Evolutionary conservation across 2,113 vertebrate species (phyloP), one percentile per base, ranked within the genome.

Genomic region (Silurus asotus): DNA sequence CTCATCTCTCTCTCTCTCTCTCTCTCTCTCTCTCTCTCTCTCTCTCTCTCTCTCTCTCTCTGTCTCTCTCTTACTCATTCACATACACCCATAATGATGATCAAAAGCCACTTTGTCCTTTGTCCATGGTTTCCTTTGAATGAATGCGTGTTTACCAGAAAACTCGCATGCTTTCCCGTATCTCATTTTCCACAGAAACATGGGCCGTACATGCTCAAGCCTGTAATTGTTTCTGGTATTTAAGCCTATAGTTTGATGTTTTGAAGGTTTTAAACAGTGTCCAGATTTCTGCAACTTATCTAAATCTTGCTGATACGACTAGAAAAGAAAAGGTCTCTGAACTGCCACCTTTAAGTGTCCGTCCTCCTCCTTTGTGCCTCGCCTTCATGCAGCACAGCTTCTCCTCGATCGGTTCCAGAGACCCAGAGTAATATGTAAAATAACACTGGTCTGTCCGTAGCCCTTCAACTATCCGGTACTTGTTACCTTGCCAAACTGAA

Each of bases 1-100:
- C 61, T 78, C 81, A 81, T 77, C 23, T 84, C 81, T 64, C 69
- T 81, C 49, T 67, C 19, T 70, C 87, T 76, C 62, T 51, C 74
- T 77, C 23, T 84, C 81, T 64, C 77, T 81, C 49, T 67, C 19
- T 70, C 87, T 76, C 72, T 51, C 74, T 67, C 81, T 77, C 61
- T 45, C 8, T 67, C 58, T 61, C 72, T 75, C 72, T 51, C 19
- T 75, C 48, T 55, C 11, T 8, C 51, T 11, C 48, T 10, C 70
- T 77, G 10, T 6, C 51, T 79, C 55, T 8, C 20, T 84, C 56
- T 61, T 51, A 0, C 53, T 74, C 77, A 82, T 87, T 82, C 64
- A 74, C 69, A 74, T 58, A 45, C 20, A 59, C 85, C 49, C 19
- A 87, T 23, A 61, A 61, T 19, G 58, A 69, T 14, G 17, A 23